Conservation (phyloP, 2,888 invertebrate genomes). For the Scaptomyza tumidula region DNA sequence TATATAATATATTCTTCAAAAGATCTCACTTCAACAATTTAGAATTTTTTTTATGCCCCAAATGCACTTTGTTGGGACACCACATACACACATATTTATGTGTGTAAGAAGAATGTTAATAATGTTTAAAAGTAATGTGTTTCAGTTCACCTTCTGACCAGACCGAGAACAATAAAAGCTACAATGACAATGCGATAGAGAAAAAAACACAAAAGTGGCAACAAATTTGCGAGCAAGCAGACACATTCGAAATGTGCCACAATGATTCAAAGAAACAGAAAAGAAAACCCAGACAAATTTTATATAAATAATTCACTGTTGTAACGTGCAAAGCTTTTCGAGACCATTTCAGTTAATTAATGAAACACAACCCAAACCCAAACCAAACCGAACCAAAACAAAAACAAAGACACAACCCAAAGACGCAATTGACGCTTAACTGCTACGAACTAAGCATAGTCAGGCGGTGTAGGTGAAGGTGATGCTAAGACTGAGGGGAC, state of each 20-base stretch:
- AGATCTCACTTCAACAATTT: not conserved
- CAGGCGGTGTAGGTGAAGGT: constrained; percentile 3
- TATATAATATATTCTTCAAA: too few species aligned
- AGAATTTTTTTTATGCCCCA: not conserved
- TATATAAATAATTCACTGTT: constrained; percentile 82
- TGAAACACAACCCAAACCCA: constrained; percentile 70
- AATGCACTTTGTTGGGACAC: too few species aligned
- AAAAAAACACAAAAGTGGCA: constrained; percentile 32
- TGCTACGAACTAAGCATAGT: constrained; percentile 42
- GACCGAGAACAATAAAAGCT: constrained; percentile 17
- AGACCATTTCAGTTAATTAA: constrained; percentile 82
- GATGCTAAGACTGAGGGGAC: not conserved
- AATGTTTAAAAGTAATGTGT: constrained; percentile 55
- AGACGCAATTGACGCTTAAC: constrained; percentile 75
- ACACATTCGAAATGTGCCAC: constrained; percentile 35
- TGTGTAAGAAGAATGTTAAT: constrained; percentile 21
- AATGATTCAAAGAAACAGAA: constrained; percentile 27
- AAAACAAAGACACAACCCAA: constrained; percentile 35
- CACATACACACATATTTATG: not conserved
- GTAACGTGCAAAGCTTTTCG: constrained; percentile 82
- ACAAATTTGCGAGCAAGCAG: constrained; percentile 45
- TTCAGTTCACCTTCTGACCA: constrained; percentile 62
- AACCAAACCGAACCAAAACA: constrained; percentile 14
- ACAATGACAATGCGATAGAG: constrained; percentile 26
- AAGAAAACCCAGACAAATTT: constrained; percentile 75